These are phyloP conservation scores for Ovis aries DNA, from an alignment of 2,113 vertebrate genomes.

Conservation along the genomic window ARS-UI_Ramb_v3.0 NC_056077.1:7719501-7720000, in stretches of 20 bases:
- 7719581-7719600: not conserved
- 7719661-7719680: rapidly evolving
- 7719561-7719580: not conserved
- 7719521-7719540: not conserved
- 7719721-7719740: not conserved
- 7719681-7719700: not conserved
- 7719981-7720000: not conserved
- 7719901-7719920: no score
- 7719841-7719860: no score
- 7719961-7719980: not conserved
- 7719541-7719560: not conserved
- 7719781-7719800: not conserved
- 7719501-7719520: not conserved
- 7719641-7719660: not conserved
- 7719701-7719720: rapidly evolving
- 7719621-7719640: not conserved
- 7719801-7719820: no score
- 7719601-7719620: not conserved
- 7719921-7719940: not conserved
- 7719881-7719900: no score
- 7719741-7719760: not conserved
- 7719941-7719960: not conserved
- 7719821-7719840: no score
- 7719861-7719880: no score
- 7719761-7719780: not conserved